Base-by-base conservation (phyloP, 2,888 invertebrate genomes). In the Epicampocera succincta region DNA sequence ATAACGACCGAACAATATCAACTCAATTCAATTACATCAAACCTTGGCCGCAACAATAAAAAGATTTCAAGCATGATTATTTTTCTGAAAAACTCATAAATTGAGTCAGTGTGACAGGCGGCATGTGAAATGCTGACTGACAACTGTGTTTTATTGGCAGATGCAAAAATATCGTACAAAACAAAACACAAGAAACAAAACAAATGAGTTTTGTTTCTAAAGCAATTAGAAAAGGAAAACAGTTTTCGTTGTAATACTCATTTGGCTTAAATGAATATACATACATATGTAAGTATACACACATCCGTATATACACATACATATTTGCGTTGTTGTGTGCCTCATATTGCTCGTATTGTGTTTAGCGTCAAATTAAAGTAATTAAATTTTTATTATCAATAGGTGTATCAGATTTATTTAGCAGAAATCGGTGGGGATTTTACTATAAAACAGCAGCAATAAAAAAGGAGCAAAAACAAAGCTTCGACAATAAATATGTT, bases 81-180 rank as follows among this genome's bases (percentile, higher is more conserved):
- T 60, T 72, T 38, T 48, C 33, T n/a, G 13, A 48, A 46, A n/a
- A 17, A 52, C 52, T n/a, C 33, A 65, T 66, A 58, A 66, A 66
- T 48, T n/a, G 17, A 58, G 38, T 21, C 63, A 44, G 44, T 63
- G 63, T 61, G 33, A 63, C 73, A 63, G n/a, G 46, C 65, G 40
- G 65, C 65, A 40, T 60, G 50, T 44, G 33, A 8, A 68, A 75
- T 42, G 40, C 25, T 60, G 75, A 76, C 25, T 60, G 75, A 76
- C 68, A 74, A 74, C 50, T 76, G 75, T 52, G 68, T 68, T 75
- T 76, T 68, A 76, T 76, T 68, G 68, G 60, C 52, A 61, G 68
- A 76, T 76, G 60, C 68, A 17, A 68, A 56, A 66, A 65, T n/a
- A 40, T 12, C 38, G n/a, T 6, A 50, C 11, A 11, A 21, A 1